These are phyloP conservation scores for Noctuana brunneofusca DNA, from an alignment of 2,888 invertebrate species.

Conservation along the genomic window DNA sequence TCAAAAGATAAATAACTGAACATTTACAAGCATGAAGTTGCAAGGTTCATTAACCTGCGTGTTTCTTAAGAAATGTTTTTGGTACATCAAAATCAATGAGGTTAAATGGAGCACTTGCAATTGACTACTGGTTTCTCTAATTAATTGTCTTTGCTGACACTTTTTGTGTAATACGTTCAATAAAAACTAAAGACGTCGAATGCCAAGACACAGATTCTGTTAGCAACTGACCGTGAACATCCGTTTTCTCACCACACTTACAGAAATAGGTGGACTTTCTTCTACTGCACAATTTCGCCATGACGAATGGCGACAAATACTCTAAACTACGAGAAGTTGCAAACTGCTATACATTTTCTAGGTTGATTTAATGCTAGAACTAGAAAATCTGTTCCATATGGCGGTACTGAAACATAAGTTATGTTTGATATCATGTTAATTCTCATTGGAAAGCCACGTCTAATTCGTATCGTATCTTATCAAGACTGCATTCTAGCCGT, in stretches of 20 bases:
- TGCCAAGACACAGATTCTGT: neutral
- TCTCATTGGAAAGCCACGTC: neutral
- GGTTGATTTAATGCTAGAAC: constrained; percentile 4
- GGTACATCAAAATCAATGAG: too few relatives aligned
- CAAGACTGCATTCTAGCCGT: too few relatives aligned
- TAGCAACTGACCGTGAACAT: constrained; percentile 14
- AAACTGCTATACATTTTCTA: constrained; percentile 5
- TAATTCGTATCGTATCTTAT: too few relatives aligned
- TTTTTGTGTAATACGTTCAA: neutral
- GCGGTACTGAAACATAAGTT: neutral
- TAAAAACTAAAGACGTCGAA: constrained; percentile 6
- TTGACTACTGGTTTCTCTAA: neutral
- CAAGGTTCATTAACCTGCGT: too few relatives aligned
- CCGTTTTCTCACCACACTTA: constrained; percentile 9
- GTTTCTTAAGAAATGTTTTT: too few relatives aligned
- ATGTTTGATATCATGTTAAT: neutral
- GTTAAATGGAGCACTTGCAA: too few relatives aligned
- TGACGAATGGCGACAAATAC: neutral
- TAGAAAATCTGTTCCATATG: constrained; percentile 6
- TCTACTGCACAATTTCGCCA: constrained; percentile 6
- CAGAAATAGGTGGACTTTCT: constrained; percentile 7
- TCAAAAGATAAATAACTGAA: too few relatives aligned
- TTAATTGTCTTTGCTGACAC: neutral
- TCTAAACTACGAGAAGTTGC: neutral
- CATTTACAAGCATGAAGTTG: too few relatives aligned